Evolutionary conservation across 2,113 vertebrate genomes (phyloP).

Genomic region (Pelodiscus sinensis): DNA sequence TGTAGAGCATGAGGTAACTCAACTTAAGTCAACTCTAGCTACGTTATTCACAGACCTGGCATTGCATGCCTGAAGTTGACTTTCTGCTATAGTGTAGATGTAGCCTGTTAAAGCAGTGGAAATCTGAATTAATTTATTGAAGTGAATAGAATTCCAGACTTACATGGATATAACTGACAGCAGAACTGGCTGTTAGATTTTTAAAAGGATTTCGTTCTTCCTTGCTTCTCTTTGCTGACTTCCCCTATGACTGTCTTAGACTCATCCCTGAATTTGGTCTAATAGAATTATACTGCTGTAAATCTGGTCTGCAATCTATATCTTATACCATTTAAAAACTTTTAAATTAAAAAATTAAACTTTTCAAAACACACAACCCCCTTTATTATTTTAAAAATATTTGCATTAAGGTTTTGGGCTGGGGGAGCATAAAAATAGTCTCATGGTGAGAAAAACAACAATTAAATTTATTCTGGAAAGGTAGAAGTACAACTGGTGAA

Average conservation of each 20-base stretch:
- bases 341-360: not conserved
- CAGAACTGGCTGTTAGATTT: not conserved
- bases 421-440: not conserved
- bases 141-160: not conserved
- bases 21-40: too few relatives aligned
- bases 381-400: not conserved
- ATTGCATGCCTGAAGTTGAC: too few relatives aligned
- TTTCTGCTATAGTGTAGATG: too few relatives aligned
- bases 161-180: not conserved
- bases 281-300: not conserved
- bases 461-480: not conserved
- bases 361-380: not conserved
- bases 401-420: not conserved
- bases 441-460: not conserved
- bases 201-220: not conserved
- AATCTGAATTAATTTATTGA: not conserved
- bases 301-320: not conserved
- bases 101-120: not conserved
- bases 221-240: not conserved
- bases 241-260: not conserved
- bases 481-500: not conserved
- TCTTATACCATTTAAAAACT: not conserved
- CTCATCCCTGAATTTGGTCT: not conserved
- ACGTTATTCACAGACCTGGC: too few relatives aligned
- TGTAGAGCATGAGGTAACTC: too few relatives aligned